Conservation (phyloP, 2,113 vertebrate genomes). For the Mesoclemmys tuberculata region DNA sequence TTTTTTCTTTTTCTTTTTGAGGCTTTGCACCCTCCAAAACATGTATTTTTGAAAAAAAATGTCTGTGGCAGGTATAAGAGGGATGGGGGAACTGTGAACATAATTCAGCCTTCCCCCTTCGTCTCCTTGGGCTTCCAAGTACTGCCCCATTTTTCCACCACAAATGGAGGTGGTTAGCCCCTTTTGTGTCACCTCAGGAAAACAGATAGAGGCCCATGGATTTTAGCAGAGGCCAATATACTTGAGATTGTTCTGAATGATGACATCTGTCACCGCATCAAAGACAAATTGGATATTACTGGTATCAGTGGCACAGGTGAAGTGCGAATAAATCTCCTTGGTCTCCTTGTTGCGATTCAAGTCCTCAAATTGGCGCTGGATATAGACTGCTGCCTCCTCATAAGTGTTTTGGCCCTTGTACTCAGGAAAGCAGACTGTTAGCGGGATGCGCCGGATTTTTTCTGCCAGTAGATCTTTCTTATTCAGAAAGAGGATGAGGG, state of each 20-base stretch:
- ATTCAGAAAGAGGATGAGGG: constrained; percentile 99
- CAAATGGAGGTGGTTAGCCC: constrained; percentile 42
- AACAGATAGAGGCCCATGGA: constrained; percentile 27
- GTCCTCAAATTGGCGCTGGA: constrained; percentile 99
- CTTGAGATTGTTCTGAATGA: constrained; percentile 99
- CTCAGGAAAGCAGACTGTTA: constrained; percentile 97
- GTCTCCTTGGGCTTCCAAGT: constrained; percentile 46
- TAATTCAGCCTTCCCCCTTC: constrained; percentile 54
- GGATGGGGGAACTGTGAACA: constrained; percentile 37
- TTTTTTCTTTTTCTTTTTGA: neutral
- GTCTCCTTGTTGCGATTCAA: constrained; percentile 99
- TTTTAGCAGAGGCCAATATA: constrained; percentile 98
- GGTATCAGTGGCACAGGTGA: constrained; percentile 90
- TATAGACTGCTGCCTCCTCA: constrained; percentile 97
- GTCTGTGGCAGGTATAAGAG: constrained; percentile 35
- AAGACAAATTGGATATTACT: constrained; percentile 99
- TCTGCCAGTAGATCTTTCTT: constrained; percentile 99
- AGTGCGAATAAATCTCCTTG: constrained; percentile 99
- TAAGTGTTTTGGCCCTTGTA: constrained; percentile 99
- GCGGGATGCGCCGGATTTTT: constrained; percentile 97
- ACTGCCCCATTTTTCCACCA: constrained; percentile 46
- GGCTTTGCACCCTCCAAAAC: constrained; percentile 13
- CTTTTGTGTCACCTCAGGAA: constrained; percentile 50
- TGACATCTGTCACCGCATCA: constrained; percentile 98
- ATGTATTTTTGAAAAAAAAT: constrained; percentile 3